Evolutionary conservation across 2,797 vertebrate genomes (phyloP), one percentile per base, ranked within the genome.

Genomic region (Thripadectes ignobilis): DNA sequence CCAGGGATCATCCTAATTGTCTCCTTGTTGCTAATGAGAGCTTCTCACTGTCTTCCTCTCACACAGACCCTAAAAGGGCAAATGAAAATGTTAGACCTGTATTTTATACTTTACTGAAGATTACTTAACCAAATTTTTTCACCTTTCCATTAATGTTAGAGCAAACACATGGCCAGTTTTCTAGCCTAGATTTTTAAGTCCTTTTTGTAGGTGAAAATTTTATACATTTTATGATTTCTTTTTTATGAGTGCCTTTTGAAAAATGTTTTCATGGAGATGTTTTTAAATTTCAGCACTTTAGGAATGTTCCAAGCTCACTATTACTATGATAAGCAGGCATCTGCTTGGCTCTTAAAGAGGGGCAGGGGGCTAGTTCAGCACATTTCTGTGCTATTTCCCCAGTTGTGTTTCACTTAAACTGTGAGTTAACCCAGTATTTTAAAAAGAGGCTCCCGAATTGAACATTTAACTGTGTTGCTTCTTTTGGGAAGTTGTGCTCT

Each of bases 41-140:
- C 5, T 55, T 76, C 23, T 51, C 41, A 29, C 43, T 80, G 54
- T 38, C 71, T 69, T 72, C 34, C 10, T 58, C 7, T 58, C 39
- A 36, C 17, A 14, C 9, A 54, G 62, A 79, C 49, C 45, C 71
- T 17, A 27, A 41, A 87, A 75, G 29, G 10, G 6, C 69, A 49
- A 69, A 18, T 4, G 57, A 27, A 29, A 43, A 30, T 54, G 11
- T 27, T 46, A 49, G 77, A 45, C 22, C 1, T 7, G 3, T 27
- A 20, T 49, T 92, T 87, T 7, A 14, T 46, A 4, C 19, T 89
- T 74, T 16, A 52, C 15, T 62, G 38, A 43, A 63, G 27, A 18
- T 39, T 58, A 20, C 5, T 46, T 58, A 21, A 13, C 0, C 1
- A 12, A 0, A 5, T 52, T 38, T 43, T 57, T 72, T 18, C 34